Evolutionary conservation across 2,113 vertebrate species (phyloP), one percentile per base, ranked within the genome.

Genomic region (Saguinus midas): DNA sequence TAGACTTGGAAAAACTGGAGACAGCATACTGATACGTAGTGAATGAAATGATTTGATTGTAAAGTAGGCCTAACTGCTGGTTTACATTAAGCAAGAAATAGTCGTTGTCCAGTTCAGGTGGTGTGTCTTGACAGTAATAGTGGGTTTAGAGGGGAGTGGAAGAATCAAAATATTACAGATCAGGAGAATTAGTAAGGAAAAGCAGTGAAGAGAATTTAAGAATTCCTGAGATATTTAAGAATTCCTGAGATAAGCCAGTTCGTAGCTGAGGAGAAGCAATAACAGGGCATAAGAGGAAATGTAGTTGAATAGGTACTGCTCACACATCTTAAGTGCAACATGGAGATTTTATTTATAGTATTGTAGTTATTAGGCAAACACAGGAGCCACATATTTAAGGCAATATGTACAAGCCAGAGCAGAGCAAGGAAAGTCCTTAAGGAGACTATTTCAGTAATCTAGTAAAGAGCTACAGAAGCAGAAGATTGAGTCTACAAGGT

Each of bases 111-210:
- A 90, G 79, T 97, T 97, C 85, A 20, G 23, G 23, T 91, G 76
- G 7, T 82, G 12, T 81, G 18, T 64, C 50, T 82, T 90, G 29
- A 90, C 70, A 35, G 32, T 89, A 78, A 73, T 79, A 89, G 27
- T 95, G 29, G n/a, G 32, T 81, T 94, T 94, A 90, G 91, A 66
- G 23, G 76, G 72, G 87, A 87, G 32, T 11, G 75, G 32, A 87
- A 94, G 58, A 94, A 43, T 80, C 27, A 92, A 92, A 96, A 80
- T 87, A 81, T 84, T 95, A 45, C 14, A 90, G 50, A 37, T 84
- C 20, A 82, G 64, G 84, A 94, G 57, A 96, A 43, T 37, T 93
- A 50, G 37, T 92, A 35, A 66, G 70, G 83, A 95, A 45, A 93
- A 96, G 25, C n/a, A 50, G 52, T 79, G 55, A 91, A n/a, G 55